These are phyloP conservation scores for Porites rus DNA, from an alignment of 92 coral and sea anemone genomes.

Conservation along the genomic window DNA sequence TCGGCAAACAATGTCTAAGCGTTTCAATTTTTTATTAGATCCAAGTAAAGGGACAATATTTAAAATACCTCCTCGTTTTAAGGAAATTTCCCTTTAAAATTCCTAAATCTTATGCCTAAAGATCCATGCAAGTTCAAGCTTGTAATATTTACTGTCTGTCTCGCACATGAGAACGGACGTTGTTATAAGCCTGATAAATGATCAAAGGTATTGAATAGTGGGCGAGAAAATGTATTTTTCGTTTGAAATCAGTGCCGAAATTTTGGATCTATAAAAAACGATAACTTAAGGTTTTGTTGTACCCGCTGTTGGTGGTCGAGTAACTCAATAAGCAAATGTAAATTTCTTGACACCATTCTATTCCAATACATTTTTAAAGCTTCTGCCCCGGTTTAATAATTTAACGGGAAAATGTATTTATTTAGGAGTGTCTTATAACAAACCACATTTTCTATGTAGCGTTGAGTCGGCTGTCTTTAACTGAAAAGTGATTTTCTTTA, in stretches of 20 bases:
- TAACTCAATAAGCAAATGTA: background rate
- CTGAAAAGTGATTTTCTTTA: background rate
- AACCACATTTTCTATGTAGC: background rate
- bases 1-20: background rate
- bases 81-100: background rate
- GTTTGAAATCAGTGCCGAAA: background rate
- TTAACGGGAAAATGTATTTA: background rate
- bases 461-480: background rate
- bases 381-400: too few species aligned
- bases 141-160: too few species aligned
- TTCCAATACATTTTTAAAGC: background rate
- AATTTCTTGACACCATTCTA: background rate
- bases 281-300: background rate
- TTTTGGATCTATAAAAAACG: background rate
- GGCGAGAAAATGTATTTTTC: background rate
- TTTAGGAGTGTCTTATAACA: background rate
- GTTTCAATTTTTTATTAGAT: background rate
- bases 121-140: too few species aligned
- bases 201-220: background rate
- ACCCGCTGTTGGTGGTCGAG: conserved; percentile 27
- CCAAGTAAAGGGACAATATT: background rate
- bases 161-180: background rate
- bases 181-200: background rate
- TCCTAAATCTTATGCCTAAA: too few species aligned
- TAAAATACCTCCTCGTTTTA: background rate